A percentile compares a stretch with the other conserved stretches of the same genome.
phyloP scores from a whole-genome alignment of 2,113 vertebrate species.

The Propithecus coquereli region DNA sequence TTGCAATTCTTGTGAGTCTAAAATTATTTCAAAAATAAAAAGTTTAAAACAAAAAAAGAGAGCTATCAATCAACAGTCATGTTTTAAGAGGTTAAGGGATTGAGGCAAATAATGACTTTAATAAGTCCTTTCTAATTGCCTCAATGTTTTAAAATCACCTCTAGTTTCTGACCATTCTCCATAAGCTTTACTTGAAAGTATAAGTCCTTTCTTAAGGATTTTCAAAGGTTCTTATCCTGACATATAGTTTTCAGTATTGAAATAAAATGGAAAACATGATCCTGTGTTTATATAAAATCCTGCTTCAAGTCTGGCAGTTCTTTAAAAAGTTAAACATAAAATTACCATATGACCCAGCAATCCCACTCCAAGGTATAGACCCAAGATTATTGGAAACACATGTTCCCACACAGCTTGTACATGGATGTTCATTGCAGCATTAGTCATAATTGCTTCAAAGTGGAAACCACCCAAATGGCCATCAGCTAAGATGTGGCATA shows the following conservation, averaged over 20 bases:
- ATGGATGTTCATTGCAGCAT: neutral
- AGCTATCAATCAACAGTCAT: neutral
- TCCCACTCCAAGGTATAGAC: neutral
- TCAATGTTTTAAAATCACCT: neutral
- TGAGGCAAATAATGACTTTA: neutral
- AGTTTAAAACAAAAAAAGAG: neutral
- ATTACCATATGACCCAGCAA: conserved; percentile 42
- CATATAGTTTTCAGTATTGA: conserved; percentile 41
- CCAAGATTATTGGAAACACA: conserved; percentile 50
- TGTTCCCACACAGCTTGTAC: conserved; percentile 10
- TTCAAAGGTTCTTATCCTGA: conserved; percentile 52
- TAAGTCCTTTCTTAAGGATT: conserved; percentile 1
- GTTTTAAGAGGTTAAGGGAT: neutral
- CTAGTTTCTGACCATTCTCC: conserved; percentile 9
- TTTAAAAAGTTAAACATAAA: conserved; percentile 62
- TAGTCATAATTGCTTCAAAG: neutral
- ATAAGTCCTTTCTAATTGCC: neutral
- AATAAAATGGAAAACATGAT: conserved; percentile 68
- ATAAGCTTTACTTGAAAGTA: conserved; percentile 30
- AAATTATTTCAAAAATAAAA: conserved; percentile 33
- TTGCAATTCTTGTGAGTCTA: conserved; percentile 1
- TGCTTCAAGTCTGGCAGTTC: conserved; percentile 55
- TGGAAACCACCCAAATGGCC: neutral
- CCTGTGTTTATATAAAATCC: conserved; percentile 62
- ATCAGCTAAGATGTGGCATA: neutral